Percentiles rank a stretch among this genome's conserved stretches.
These are phyloP conservation scores for Luscinia megarhynchos DNA, from an alignment of 2,797 vertebrate species.

Conservation along the genomic window DNA sequence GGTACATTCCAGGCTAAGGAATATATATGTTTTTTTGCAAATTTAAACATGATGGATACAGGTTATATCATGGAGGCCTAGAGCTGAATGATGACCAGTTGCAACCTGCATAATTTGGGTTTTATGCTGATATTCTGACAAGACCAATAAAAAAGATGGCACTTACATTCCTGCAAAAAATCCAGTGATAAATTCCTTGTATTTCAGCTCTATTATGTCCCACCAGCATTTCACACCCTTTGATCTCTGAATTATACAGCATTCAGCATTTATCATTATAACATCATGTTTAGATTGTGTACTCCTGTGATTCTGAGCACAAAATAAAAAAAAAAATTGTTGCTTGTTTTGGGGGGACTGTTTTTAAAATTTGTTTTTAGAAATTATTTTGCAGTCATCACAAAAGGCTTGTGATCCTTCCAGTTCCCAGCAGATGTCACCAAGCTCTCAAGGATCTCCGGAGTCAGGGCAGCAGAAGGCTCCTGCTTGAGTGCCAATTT, in stretches of 20 bases:
- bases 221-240: background rate
- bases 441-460: background rate
- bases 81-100: background rate
- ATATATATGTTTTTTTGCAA: background rate
- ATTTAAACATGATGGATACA: background rate
- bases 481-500: background rate
- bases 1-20: background rate
- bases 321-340: background rate
- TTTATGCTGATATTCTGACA: background rate
- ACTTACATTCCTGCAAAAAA: background rate
- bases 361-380: background rate
- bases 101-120: background rate
- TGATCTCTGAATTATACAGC: background rate
- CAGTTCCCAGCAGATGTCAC: constrained; percentile 64
- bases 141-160: background rate
- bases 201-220: background rate
- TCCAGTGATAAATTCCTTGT: background rate
- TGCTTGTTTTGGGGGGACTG: background rate
- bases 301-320: background rate
- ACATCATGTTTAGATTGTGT: background rate
- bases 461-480: background rate
- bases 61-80: background rate
- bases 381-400: background rate
- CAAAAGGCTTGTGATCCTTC: constrained; percentile 14
- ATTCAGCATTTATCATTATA: background rate